Evolutionary conservation across 2,888 invertebrate species (phyloP).

Genomic region (Papilio demoleus): DNA sequence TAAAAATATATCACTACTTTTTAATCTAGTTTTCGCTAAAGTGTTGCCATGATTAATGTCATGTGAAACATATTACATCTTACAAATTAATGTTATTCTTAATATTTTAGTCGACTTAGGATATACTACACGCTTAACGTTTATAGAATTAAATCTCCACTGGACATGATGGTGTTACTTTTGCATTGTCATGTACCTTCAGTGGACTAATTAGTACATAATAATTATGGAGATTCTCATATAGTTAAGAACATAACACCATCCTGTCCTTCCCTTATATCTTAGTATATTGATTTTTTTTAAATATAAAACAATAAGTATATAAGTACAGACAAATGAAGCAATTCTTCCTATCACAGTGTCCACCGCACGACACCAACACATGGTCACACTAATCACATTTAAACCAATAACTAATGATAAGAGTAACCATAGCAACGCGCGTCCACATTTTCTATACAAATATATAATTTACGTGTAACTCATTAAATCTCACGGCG

Average conservation of each 20-base stretch:
- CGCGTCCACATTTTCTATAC: conserved; percentile 10
- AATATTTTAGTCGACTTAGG: conserved; percentile 7
- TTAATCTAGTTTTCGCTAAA: not conserved
- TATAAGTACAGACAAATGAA: conserved; percentile 34
- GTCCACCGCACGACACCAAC: conserved; percentile 7
- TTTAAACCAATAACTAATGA: conserved; percentile 25
- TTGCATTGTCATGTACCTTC: not conserved
- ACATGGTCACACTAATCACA: conserved; percentile 35
- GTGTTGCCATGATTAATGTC: conserved; percentile 2
- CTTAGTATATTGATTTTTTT: conserved; percentile 1
- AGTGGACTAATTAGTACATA: not conserved
- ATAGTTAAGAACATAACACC: not conserved
- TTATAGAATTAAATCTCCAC: conserved; percentile 17
- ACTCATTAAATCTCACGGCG: no score
- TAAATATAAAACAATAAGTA: conserved; percentile 20
- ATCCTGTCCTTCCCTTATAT: not conserved
- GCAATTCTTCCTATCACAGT: conserved; percentile 27
- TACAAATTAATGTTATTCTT: conserved; percentile 7
- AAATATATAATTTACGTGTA: no score
- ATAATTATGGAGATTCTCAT: not conserved
- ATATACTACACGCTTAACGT: not conserved
- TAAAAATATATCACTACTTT: not conserved
- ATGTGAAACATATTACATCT: not conserved
- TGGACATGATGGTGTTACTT: not conserved
- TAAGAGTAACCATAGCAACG: conserved; percentile 14